A percentile compares a stretch with the other conserved stretches of the same genome.
These are phyloP conservation scores for Hirtodrosophila cameraria DNA, from an alignment of 2,888 invertebrate species.

Conservation along the genomic window DNA sequence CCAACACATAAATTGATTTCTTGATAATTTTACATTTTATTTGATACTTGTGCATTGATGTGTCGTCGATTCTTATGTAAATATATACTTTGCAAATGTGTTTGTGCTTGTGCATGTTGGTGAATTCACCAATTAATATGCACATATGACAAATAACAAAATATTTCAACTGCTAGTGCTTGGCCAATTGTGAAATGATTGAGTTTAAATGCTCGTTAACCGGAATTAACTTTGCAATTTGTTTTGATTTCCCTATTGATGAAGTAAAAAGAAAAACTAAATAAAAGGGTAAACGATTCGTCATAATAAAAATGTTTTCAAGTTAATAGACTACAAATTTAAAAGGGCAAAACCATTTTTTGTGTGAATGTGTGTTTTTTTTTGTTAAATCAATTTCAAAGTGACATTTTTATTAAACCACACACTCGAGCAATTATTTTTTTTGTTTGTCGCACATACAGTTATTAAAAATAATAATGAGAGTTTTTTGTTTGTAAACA, in stretches of 20 bases:
- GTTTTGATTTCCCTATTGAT: constrained; percentile 21
- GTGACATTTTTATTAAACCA: too few species aligned
- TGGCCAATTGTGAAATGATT: constrained; percentile 23
- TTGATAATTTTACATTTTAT: too few species aligned
- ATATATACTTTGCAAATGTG: constrained; percentile 11
- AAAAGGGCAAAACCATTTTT: constrained; percentile 23
- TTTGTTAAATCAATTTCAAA: too few species aligned
- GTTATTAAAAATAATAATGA: background rate
- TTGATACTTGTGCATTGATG: constrained; percentile 33
- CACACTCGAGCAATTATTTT: background rate
- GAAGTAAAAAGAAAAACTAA: background rate
- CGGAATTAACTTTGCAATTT: background rate
- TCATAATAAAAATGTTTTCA: constrained; percentile 2
- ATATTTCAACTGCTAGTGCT: constrained; percentile 3
- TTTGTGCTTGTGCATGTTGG: constrained; percentile 1
- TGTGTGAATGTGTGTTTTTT: constrained; percentile 20
- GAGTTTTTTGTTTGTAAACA: background rate
- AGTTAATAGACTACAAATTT: background rate
- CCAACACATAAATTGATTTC: too few species aligned
- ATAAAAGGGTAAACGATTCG: constrained; percentile 20
- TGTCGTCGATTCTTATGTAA: constrained; percentile 24
- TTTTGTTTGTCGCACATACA: background rate
- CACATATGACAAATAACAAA: constrained; percentile 15
- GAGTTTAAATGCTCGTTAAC: constrained; percentile 7
- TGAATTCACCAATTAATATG: constrained; percentile 16